These are phyloP conservation scores for Xenops minutus DNA, from an alignment of 2,797 vertebrate genomes.

Conservation along the genomic window DNA sequence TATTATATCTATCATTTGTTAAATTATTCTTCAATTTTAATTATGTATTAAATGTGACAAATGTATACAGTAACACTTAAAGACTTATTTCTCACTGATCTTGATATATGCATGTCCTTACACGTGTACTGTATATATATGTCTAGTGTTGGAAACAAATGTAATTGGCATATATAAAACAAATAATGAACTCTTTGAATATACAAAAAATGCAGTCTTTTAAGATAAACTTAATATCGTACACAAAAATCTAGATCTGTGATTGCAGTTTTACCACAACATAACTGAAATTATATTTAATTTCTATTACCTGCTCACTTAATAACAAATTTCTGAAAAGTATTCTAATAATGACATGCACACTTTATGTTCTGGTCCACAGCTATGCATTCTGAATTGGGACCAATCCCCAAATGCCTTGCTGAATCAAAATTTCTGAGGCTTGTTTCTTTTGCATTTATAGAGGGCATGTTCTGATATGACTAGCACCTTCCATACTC, in stretches of 20 bases:
- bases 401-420: not conserved
- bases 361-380: conserved; percentile 8
- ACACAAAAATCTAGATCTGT: conserved; percentile 20
- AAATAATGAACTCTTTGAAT: not conserved
- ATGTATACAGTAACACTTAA: not conserved
- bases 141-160: not conserved
- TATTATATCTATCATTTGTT: not conserved
- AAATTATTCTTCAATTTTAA: not conserved
- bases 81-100: not conserved
- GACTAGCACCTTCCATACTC: conserved; percentile 75
- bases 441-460: conserved; percentile 75
- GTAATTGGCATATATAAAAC: not conserved
- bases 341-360: not conserved
- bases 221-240: not conserved
- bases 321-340: not conserved
- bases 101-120: not conserved
- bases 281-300: not conserved
- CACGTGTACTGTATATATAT: not conserved
- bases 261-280: not conserved
- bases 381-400: not conserved
- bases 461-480: conserved; percentile 59
- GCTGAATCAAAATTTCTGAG: conserved; percentile 33
- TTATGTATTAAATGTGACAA: not conserved
- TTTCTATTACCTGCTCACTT: not conserved
- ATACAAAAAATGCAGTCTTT: not conserved